Conservation (phyloP, 2,888 invertebrate species). For the Plebejus anna region DNA sequence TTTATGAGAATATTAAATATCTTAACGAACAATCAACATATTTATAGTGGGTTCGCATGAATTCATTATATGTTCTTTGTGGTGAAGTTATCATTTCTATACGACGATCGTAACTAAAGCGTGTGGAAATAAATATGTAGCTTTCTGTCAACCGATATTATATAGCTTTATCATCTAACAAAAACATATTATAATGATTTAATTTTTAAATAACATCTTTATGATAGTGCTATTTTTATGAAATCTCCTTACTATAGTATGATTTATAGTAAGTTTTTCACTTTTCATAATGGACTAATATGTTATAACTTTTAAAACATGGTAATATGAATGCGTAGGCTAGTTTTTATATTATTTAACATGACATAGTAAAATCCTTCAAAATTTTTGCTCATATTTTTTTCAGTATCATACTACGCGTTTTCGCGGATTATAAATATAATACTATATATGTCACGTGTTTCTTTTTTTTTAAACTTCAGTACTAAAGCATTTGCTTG, state of each 20-base stretch:
- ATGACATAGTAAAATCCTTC: no score
- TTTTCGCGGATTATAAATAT: no score
- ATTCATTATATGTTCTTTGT: constrained; percentile 14
- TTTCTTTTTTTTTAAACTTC: no score
- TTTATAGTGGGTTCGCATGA: constrained; percentile 5
- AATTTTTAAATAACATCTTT: neutral
- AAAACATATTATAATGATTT: neutral
- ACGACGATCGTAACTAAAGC: neutral
- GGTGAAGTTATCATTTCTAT: neutral
- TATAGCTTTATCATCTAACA: neutral
- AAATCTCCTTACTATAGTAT: neutral
- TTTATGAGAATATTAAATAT: constrained; percentile 29
- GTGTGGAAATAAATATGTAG: neutral
- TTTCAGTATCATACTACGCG: no score
- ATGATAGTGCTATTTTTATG: neutral
- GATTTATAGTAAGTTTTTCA: no score
- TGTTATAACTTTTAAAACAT: no score
- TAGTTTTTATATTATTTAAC: no score
- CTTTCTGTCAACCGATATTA: neutral
- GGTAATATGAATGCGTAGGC: no score
- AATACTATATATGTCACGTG: no score
- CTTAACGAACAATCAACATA: constrained; percentile 17
- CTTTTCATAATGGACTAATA: no score
- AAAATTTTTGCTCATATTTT: no score
- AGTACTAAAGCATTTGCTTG: no score